Evolutionary conservation across 2,888 invertebrate genomes (phyloP), one percentile per base, ranked within the genome.

Genomic region (Volucella inanis): DNA sequence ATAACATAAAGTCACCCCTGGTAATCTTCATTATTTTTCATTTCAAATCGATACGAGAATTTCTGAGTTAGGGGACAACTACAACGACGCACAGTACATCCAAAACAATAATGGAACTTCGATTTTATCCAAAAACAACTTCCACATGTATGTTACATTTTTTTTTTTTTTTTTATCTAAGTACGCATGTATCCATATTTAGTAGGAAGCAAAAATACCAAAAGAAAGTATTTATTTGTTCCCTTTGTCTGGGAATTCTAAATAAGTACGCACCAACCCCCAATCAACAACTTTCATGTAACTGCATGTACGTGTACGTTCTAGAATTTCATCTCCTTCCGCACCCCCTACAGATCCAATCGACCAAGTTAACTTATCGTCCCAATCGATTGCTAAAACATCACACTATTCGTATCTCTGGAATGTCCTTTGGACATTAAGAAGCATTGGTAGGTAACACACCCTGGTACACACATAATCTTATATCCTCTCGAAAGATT

Each of bases 331-430:
- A 15, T 43, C 38, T n/a, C n/a, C n/a, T n/a, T n/a, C n/a, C n/a
- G n/a, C n/a, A n/a, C 57, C 65, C 11, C 8, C 12, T 14, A 14
- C 12, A 18, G 12, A 12, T 8, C 61, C 41, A 38, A 55, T 38
- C 38, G 15, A 39, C 61, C n/a, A 59, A 31, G 18, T 12, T 45
- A 64, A 78, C 83, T 83, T 78, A 74, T 83, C 83, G 68, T 62
- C 75, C 80, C 75, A 84, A 75, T 79, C 84, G 75, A 75, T 84
- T 84, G 84, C 67, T 80, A 79, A 79, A 79, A 71, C 76, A 71
- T 67, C 84, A 84, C 84, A 84, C 79, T 75, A 6, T 31, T 31
- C 4, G 31, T 31, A 75, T 84, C 64, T 75, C 41, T 45, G 61
- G 14, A 84, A 84, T 79, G 75, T 74, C 79, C 75, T 84, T 79